Conservation (phyloP, 2,113 vertebrate species). For the Tapirus terrestris region DNA sequence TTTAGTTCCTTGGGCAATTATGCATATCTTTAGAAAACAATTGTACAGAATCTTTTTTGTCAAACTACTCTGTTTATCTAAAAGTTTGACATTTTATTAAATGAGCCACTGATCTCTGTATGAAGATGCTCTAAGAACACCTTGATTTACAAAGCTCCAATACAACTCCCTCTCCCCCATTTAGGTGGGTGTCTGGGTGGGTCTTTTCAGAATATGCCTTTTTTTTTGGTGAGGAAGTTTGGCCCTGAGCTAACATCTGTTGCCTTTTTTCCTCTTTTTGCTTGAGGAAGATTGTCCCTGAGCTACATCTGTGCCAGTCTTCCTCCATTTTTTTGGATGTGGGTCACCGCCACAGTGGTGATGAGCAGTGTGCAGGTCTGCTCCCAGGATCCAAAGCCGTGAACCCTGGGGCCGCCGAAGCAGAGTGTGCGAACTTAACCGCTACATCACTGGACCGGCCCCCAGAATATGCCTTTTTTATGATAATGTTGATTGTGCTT, state of each 20-base stretch:
- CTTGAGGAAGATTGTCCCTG: no score
- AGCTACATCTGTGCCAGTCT: no score
- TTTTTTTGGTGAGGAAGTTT: background rate
- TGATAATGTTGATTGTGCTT: background rate
- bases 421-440: no score
- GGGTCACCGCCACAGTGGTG: no score
- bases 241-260: no score
- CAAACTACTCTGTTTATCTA: background rate
- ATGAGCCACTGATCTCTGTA: background rate
- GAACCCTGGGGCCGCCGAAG: no score
- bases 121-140: background rate
- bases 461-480: constrained; percentile 16
- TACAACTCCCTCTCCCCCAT: background rate
- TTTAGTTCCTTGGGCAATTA: background rate
- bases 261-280: no score
- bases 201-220: constrained; percentile 38
- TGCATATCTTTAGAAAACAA: constrained; percentile 41
- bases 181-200: background rate
- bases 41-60: constrained; percentile 14
- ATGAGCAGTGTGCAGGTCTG: no score
- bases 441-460: no score
- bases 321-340: no score
- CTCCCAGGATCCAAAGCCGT: no score
- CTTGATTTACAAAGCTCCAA: background rate
- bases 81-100: constrained; percentile 46